phyloP scores from a whole-genome alignment of 2,888 invertebrate genomes.

The Pristionchus mayeri region DNA sequence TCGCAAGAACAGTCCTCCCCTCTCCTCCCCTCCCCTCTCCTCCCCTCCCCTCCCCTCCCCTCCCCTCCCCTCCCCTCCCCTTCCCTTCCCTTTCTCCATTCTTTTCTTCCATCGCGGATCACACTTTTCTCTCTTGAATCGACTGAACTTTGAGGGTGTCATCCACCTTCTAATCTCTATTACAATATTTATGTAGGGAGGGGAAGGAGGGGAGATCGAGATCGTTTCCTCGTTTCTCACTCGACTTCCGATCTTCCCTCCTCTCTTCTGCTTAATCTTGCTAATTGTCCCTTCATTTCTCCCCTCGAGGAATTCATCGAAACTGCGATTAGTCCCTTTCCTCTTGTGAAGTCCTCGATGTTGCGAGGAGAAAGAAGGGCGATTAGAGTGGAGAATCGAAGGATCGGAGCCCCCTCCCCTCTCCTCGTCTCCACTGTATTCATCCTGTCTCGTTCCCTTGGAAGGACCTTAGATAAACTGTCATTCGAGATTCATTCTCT shows the following conservation, averaged over 20 bases:
- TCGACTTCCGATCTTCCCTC: not conserved
- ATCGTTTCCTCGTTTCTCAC: not conserved
- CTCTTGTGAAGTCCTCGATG: not conserved
- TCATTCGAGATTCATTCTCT: not conserved
- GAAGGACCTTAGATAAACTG: not conserved
- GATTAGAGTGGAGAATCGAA: too few relatives aligned
- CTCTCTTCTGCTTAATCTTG: not conserved
- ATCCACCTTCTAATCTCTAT: not conserved
- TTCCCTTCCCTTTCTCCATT: not conserved
- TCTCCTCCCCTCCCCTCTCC: not conserved
- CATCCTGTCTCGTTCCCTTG: too few relatives aligned
- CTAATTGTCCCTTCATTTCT: not conserved
- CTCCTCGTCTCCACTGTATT: too few relatives aligned
- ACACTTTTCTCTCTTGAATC: not conserved
- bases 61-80: not conserved
- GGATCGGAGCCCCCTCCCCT: too few relatives aligned
- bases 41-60: too few relatives aligned
- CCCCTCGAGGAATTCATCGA: slow-evolving; percentile 12
- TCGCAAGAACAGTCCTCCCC: not conserved
- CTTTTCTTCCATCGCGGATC: not conserved
- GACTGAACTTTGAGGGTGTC: not conserved
- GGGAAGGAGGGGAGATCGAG: not conserved
- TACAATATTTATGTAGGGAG: slow-evolving; percentile 28
- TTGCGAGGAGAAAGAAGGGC: too few relatives aligned
- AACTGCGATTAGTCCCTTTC: not conserved